A percentile compares a stretch with the other conserved stretches of the same genome.
These are phyloP conservation scores for Psix sp. DNA, from an alignment of 1,140 invertebrate species.

Conservation along the genomic window DNA sequence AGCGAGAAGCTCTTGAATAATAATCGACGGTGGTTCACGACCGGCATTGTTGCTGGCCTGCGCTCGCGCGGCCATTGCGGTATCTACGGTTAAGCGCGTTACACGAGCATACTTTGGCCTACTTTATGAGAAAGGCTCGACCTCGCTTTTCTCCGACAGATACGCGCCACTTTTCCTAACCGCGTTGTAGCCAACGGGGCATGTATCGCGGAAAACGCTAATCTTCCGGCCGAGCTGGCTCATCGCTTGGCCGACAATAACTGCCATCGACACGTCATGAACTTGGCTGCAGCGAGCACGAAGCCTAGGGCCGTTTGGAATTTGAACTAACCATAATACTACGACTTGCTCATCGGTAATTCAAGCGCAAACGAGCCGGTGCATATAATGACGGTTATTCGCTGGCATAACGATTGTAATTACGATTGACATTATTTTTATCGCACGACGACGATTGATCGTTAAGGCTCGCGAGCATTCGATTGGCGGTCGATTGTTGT, in stretches of 20 bases:
- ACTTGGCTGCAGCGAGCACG: too few relatives aligned
- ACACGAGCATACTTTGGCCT: slow-evolving; percentile 61
- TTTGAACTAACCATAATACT: too few relatives aligned
- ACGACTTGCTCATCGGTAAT: too few relatives aligned
- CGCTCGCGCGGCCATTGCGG: slow-evolving; percentile 46
- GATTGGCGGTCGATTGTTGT: not conserved
- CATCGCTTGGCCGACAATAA: slow-evolving; percentile 16
- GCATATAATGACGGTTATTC: too few relatives aligned
- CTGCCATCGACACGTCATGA: slow-evolving; percentile 22
- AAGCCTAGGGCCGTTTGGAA: too few relatives aligned
- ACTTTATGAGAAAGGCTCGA: slow-evolving; percentile 73
- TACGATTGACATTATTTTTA: not conserved
- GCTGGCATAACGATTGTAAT: too few relatives aligned
- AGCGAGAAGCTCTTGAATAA: not conserved
- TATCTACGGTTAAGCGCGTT: slow-evolving; percentile 62
- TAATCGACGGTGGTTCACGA: slow-evolving; percentile 16
- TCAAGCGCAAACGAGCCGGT: too few relatives aligned
- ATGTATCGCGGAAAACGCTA: slow-evolving; percentile 48
- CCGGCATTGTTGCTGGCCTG: slow-evolving; percentile 12
- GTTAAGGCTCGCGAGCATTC: slow-evolving; percentile 1
- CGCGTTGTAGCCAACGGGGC: slow-evolving; percentile 49
- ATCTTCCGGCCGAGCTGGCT: slow-evolving; percentile 34
- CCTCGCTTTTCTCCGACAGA: slow-evolving; percentile 70
- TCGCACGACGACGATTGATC: not conserved
- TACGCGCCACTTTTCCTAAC: slow-evolving; percentile 70